Percentiles rank a stretch among this genome's conserved stretches.
These are phyloP conservation scores for Thereuonema tuberculata DNA, from an alignment of 1,140 invertebrate species.

Conservation along the genomic window DNA sequence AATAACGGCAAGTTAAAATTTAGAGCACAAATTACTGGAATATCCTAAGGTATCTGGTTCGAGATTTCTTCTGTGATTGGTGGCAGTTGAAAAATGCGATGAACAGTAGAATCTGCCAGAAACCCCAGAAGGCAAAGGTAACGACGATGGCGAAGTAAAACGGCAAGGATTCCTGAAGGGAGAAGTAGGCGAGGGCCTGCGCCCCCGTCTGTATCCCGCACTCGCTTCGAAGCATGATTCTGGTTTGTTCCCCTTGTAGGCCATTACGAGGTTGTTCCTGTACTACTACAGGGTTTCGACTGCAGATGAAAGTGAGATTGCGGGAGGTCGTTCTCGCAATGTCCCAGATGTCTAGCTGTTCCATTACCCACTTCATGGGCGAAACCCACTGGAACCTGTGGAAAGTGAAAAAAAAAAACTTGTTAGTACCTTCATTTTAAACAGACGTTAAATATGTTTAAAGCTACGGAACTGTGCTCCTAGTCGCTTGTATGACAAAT, in stretches of 20 bases:
- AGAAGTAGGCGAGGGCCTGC: slow-evolving; percentile 20
- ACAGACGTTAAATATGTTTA: too few species aligned
- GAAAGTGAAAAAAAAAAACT: too few species aligned
- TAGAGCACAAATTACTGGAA: too few species aligned
- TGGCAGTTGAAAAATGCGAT: slow-evolving; percentile 29
- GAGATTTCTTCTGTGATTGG: slow-evolving; percentile 19
- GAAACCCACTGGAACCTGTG: slow-evolving; percentile 51
- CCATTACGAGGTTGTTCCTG: slow-evolving; percentile 11
- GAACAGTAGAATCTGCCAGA: slow-evolving; percentile 10
- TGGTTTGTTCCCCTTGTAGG: slow-evolving; percentile 21
- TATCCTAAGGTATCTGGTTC: not conserved
- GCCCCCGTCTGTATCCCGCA: slow-evolving; percentile 22
- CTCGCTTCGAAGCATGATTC: slow-evolving; percentile 24
- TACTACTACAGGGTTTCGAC: slow-evolving; percentile 12
- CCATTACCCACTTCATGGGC: slow-evolving; percentile 57
- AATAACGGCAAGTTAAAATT: too few species aligned
- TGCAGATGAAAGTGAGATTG: slow-evolving; percentile 10
- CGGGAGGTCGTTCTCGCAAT: slow-evolving; percentile 11
- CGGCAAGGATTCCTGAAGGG: slow-evolving; percentile 8
- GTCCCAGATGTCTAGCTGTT: slow-evolving; percentile 36
- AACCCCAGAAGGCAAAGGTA: slow-evolving; percentile 15
- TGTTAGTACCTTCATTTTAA: too few species aligned
- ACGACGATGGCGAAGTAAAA: slow-evolving; percentile 15
- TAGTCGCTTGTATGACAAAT: too few species aligned
- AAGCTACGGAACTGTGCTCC: too few species aligned